A percentile compares a stretch with the other conserved stretches of the same genome.
These are phyloP conservation scores for Lampris megalopsis DNA, from an alignment of 2,113 vertebrate species.

Conservation along the genomic window DNA sequence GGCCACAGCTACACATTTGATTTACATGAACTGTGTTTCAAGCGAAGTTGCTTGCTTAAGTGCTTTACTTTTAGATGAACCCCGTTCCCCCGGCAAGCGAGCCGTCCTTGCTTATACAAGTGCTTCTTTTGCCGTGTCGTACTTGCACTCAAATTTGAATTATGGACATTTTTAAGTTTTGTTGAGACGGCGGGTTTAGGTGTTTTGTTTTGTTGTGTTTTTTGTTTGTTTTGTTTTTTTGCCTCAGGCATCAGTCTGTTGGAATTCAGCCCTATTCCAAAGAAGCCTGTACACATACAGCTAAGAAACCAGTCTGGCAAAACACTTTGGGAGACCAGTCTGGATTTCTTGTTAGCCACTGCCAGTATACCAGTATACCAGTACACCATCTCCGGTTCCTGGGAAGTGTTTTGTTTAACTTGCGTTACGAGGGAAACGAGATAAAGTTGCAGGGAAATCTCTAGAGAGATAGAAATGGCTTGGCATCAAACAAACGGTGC, in stretches of 20 bases:
- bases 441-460: slow-evolving; percentile 51
- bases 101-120: slow-evolving; percentile 24
- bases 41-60: slow-evolving; percentile 56
- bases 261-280: not conserved
- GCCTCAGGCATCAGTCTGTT: slow-evolving; percentile 1
- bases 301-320: slow-evolving; percentile 71
- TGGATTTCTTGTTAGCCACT: slow-evolving; percentile 79
- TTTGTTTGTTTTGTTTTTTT: slow-evolving; percentile 50
- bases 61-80: slow-evolving; percentile 67
- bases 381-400: slow-evolving; percentile 75
- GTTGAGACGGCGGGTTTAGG: slow-evolving; percentile 66
- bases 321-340: slow-evolving; percentile 70
- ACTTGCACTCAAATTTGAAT: slow-evolving; percentile 61
- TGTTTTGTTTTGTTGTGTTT: slow-evolving; percentile 67
- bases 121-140: slow-evolving; percentile 32
- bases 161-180: slow-evolving; percentile 56
- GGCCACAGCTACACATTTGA: slow-evolving; percentile 11
- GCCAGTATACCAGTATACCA: slow-evolving; percentile 60
- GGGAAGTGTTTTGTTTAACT: slow-evolving; percentile 69
- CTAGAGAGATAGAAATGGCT: slow-evolving; percentile 30
- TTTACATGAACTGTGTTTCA: slow-evolving; percentile 38
- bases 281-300: slow-evolving; percentile 35
- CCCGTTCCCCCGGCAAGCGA: slow-evolving; percentile 30
- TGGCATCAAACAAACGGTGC: slow-evolving; percentile 24
- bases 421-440: slow-evolving; percentile 70